phyloP scores from a whole-genome alignment of 1,140 invertebrate genomes.

The Zaprionus nigranus region DNA sequence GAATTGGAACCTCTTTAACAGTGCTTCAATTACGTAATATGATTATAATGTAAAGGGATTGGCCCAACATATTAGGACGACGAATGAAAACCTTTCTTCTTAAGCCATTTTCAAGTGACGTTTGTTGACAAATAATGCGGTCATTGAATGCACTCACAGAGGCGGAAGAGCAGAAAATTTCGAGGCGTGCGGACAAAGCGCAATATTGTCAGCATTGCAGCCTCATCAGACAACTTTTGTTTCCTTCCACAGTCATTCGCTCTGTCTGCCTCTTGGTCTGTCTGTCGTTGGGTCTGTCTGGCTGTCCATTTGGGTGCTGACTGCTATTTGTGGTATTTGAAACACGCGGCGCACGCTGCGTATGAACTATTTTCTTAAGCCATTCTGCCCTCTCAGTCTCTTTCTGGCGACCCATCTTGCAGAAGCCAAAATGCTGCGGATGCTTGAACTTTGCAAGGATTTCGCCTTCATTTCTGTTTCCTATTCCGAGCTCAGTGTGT shows the following conservation, averaged over 20 bases:
- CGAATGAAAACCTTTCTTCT: not conserved
- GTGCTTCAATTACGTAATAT: not conserved
- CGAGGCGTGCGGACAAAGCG: conserved; percentile 1
- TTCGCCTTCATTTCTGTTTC: conserved; percentile 38
- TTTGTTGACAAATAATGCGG: conserved; percentile 18
- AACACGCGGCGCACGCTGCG: conserved; percentile 72
- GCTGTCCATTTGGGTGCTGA: conserved; percentile 33
- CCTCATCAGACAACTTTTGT: conserved; percentile 33
- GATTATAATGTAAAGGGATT: not conserved
- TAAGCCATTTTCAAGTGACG: conserved; percentile 27
- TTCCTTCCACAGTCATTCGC: not conserved
- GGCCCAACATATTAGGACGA: not conserved
- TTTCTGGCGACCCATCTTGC: conserved; percentile 5
- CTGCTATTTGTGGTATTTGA: conserved; percentile 71
- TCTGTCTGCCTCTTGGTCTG: not conserved
- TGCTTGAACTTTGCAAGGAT: conserved; percentile 40
- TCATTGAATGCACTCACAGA: conserved; percentile 25
- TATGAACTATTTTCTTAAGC: conserved; percentile 77
- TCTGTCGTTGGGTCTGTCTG: not conserved
- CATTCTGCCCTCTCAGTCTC: not conserved
- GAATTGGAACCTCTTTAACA: not conserved
- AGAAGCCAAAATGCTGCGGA: conserved; percentile 44
- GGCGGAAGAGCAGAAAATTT: conserved; percentile 21
- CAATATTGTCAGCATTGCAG: conserved; percentile 32
- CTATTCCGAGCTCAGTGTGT: conserved; percentile 24